Percentiles rank a stretch among this genome's conserved stretches.
Conservation (phyloP, 2,888 invertebrate species). For the Conus canariensis region DNA sequence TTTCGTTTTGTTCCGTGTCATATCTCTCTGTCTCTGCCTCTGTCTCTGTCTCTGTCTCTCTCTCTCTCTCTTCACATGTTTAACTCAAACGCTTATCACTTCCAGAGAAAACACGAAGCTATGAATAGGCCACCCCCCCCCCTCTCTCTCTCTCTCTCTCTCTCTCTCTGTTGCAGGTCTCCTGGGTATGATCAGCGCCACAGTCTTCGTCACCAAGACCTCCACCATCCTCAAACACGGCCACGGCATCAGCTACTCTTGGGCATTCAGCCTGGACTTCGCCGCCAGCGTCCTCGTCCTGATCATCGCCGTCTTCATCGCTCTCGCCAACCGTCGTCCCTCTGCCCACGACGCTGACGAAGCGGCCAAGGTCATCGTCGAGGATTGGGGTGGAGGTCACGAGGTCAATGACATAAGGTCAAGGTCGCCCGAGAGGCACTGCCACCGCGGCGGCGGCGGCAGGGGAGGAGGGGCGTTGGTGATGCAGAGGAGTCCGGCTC, state of each 20-base stretch:
- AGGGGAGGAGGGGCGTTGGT: neutral
- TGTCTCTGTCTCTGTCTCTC: too few species aligned
- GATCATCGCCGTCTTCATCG: neutral
- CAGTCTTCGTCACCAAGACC: neutral
- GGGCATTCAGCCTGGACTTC: neutral
- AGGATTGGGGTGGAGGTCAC: neutral
- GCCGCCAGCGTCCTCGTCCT: neutral
- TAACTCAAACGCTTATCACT: too few species aligned
- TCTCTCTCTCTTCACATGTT: too few species aligned
- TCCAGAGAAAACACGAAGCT: too few species aligned
- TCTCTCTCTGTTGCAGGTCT: neutral
- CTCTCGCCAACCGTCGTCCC: neutral
- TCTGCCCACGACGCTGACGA: neutral
- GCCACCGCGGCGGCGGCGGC: neutral
- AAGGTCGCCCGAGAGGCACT: neutral
- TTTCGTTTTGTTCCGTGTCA: too few species aligned
- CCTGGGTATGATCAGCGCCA: neutral
- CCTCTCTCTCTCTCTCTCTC: too few species aligned
- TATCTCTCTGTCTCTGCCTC: too few species aligned
- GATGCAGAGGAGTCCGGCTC: neutral
- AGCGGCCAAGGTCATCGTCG: neutral
- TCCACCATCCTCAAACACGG: neutral
- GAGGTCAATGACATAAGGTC: neutral
- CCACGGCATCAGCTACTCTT: neutral
- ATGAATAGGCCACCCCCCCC: too few species aligned